These are phyloP conservation scores for Pitta sordida DNA, from an alignment of 2,113 vertebrate species.

Conservation along the genomic window DNA sequence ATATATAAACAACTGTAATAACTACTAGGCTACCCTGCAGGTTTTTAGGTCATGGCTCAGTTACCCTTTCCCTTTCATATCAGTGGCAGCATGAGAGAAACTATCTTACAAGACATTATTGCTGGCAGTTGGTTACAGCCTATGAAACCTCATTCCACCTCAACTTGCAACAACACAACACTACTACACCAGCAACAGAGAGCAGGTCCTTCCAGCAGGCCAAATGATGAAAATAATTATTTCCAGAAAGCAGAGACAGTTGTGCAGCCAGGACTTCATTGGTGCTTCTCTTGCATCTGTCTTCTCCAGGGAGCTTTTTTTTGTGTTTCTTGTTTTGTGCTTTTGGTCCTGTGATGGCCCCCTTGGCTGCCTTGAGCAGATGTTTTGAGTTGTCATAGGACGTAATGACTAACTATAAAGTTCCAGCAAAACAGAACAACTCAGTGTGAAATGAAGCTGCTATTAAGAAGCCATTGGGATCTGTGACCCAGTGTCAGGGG, in stretches of 20 bases:
- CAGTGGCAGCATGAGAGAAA: neutral
- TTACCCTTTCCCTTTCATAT: neutral
- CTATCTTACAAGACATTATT: neutral
- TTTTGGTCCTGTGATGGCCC: neutral
- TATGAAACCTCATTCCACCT: neutral
- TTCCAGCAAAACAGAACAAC: neutral
- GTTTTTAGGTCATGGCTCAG: neutral
- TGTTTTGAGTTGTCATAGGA: neutral
- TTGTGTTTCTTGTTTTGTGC: neutral
- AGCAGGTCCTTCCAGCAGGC: neutral
- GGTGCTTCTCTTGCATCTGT: neutral
- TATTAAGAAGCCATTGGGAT: neutral
- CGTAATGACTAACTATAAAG: neutral
- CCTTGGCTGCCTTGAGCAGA: neutral
- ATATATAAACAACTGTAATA: neutral
- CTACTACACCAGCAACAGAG: neutral
- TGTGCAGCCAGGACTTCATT: neutral
- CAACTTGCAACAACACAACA: accelerated
- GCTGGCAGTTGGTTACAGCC: neutral
- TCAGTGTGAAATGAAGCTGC: neutral
- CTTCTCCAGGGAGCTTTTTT: neutral
- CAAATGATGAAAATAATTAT: neutral
- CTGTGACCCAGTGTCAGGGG: neutral
- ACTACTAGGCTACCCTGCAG: neutral
- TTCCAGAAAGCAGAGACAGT: neutral